phyloP scores from a whole-genome alignment of 1,140 invertebrate genomes.

The Oncopeltus fasciatus region DNA sequence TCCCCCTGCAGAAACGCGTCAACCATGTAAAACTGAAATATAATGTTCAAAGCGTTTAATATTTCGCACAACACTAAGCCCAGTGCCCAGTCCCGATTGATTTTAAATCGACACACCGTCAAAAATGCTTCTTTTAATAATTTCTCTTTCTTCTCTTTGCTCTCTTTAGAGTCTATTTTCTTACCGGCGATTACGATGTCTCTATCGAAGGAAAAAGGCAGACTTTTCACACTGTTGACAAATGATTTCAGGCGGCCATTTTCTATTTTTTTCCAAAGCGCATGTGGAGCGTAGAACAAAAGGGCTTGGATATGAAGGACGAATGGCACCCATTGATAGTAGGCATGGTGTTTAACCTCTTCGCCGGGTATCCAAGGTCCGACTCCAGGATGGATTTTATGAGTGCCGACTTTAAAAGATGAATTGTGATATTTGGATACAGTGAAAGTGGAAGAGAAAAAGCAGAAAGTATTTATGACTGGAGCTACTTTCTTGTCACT shows the following conservation, averaged over 20 bases:
- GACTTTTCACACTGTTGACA: conserved; percentile 27
- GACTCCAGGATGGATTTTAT: conserved; percentile 26
- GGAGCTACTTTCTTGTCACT: conserved; percentile 36
- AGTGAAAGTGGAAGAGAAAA: conserved; percentile 60
- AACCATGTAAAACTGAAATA: conserved; percentile 45
- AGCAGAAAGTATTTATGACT: conserved; percentile 56
- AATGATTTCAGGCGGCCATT: conserved; percentile 38
- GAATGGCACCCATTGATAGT: conserved; percentile 82
- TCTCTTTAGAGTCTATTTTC: conserved; percentile 22
- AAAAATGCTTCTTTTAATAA: background rate
- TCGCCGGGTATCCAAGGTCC: conserved; percentile 31
- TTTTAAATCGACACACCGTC: background rate
- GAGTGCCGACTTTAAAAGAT: conserved; percentile 14
- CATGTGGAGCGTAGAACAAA: conserved; percentile 55
- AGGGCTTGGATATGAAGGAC: conserved; percentile 63
- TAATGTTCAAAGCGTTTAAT: conserved; percentile 31
- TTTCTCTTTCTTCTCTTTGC: background rate
- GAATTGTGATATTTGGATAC: conserved; percentile 26
- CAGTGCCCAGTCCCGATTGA: conserved; percentile 24
- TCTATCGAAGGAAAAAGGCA: conserved; percentile 29
- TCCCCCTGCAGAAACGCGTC: conserved; percentile 56
- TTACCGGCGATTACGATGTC: conserved; percentile 37
- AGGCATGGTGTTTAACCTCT: conserved; percentile 50
- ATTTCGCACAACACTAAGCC: conserved; percentile 34
- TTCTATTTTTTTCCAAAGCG: conserved; percentile 63